Evolutionary conservation across 2,888 invertebrate genomes (phyloP), one percentile per base, ranked within the genome.

Genomic region (Drosophila atroscutellata): DNA sequence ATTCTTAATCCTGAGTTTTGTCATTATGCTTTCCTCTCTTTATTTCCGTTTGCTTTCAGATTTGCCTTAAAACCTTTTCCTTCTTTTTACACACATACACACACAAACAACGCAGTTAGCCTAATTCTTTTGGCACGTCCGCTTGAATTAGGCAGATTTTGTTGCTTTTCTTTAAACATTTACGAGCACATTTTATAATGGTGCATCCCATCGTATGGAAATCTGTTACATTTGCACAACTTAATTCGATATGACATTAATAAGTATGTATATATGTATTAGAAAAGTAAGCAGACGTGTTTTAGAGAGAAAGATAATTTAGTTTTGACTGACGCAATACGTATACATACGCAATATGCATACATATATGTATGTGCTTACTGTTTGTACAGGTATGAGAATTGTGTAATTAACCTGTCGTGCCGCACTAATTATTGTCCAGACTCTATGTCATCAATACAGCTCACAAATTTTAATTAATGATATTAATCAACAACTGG

Each of bases 1-100:
- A 81, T 76, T 89, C 90, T 87, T 86, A 86, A 86, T 86, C 85
- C 85, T 72, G 74, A 87, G 80, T 89, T 86, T 89, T 80, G 90
- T 89, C 85, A 86, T 86, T 86, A 86, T 77, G 80, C 77, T 85
- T 76, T 81, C 37, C 56, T 63, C 72, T 74, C 70, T 72, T 70
- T 77, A 68, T 67, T 72, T 80, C 78, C 77, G 80, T 72, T 89
- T 68, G 55, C 65, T 68, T 56, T 67, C 64, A 86, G 83, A 76
- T 88, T 88, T 80, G 56, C 81, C 66, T 66, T 81, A 72, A 63
- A 78, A 52, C 60, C 47, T 9, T 32, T 15, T 6, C 52, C 34
- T 18, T 24, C 24, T 15, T 20, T 15, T 8, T 15, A 39, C 2
- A 26, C 37, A 20, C 11, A 36, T 2, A 15, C 11, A 24, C 30